Evolutionary conservation across 2,797 vertebrate genomes (phyloP).

Genomic region (Forpus xanthops): DNA sequence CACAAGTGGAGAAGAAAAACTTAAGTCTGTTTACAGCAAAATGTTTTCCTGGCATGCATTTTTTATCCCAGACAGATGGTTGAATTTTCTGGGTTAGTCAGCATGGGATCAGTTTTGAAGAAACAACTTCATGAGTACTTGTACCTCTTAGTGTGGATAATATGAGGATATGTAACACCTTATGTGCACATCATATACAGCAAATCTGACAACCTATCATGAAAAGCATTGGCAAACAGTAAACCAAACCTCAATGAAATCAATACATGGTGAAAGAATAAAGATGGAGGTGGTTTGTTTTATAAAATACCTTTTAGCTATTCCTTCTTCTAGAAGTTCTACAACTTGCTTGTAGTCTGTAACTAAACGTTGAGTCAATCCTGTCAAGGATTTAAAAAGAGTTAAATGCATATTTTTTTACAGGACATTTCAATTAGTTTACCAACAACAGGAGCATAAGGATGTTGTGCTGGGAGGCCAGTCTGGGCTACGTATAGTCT

Average conservation of each 20-base stretch:
- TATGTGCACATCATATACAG: rapidly evolving
- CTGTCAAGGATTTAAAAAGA: constrained; percentile 73
- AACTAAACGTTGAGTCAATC: constrained; percentile 92
- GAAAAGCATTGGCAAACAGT: background rate
- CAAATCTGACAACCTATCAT: background rate
- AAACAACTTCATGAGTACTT: background rate
- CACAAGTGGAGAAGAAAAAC: background rate
- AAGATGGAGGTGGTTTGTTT: background rate
- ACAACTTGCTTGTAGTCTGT: constrained; percentile 91
- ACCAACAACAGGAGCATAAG: background rate
- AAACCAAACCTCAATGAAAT: background rate
- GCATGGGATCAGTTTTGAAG: background rate
- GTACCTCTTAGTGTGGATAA: background rate
- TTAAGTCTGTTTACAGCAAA: background rate
- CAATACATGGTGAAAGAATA: background rate
- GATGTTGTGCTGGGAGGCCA: background rate
- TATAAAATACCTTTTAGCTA: constrained; percentile 86
- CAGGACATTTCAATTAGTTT: background rate
- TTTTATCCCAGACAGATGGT: background rate
- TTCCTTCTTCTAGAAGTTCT: constrained; percentile 91
- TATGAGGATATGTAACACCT: background rate
- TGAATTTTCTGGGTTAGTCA: background rate
- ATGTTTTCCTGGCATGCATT: background rate
- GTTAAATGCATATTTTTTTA: background rate
- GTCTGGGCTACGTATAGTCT: background rate